These are phyloP conservation scores for Acinonyx jubatus DNA, from an alignment of 2,113 vertebrate species.

Conservation along the genomic window DNA sequence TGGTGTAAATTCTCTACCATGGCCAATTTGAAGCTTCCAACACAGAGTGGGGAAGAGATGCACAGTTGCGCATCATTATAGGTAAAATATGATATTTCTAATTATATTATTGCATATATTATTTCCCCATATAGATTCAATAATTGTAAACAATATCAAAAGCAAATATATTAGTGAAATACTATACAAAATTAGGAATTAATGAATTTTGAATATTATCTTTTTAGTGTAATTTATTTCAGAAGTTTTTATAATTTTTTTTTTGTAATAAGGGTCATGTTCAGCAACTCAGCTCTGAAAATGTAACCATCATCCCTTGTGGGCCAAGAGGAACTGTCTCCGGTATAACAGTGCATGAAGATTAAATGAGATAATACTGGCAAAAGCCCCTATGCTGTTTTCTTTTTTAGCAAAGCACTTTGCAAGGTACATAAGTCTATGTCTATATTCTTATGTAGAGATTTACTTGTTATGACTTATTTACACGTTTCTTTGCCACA, in stretches of 20 bases:
- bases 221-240: conserved; percentile 18
- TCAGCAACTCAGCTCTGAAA: neutral
- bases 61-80: neutral
- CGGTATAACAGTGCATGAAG: fast-evolving
- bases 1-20: neutral
- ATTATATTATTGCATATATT: neutral
- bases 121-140: neutral
- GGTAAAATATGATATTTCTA: neutral
- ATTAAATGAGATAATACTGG: neutral
- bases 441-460: neutral
- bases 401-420: neutral
- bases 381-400: neutral
- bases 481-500: neutral
- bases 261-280: neutral
- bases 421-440: neutral
- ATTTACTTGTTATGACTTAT: neutral
- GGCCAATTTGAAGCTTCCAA: neutral
- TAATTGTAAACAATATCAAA: neutral
- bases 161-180: neutral
- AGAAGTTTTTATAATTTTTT: neutral
- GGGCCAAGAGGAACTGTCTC: neutral
- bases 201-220: neutral
- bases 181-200: neutral
- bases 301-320: neutral
- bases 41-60: neutral